Evolutionary conservation across 2,797 vertebrate genomes (phyloP).

Genomic region (Thaleichthys pacificus): DNA sequence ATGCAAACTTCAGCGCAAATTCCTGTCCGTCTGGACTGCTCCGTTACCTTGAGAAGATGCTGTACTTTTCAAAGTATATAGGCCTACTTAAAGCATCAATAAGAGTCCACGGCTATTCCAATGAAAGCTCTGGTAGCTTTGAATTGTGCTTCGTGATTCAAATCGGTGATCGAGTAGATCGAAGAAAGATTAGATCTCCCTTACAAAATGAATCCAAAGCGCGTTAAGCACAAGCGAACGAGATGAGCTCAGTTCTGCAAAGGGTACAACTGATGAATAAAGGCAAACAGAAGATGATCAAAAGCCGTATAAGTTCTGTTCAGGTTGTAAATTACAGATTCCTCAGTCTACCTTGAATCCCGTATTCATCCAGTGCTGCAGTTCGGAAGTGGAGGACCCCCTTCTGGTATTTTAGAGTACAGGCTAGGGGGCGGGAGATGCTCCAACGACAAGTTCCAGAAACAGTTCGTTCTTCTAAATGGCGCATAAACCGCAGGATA

Average conservation of each 20-base stretch:
- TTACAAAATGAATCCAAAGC: background rate
- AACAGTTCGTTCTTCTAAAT: conserved; percentile 40
- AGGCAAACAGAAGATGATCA: background rate
- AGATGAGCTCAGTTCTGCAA: background rate
- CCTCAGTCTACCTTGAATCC: conserved; percentile 50
- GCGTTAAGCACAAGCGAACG: conserved; percentile 1
- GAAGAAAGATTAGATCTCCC: background rate
- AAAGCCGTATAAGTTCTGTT: background rate
- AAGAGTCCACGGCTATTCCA: conserved; percentile 37
- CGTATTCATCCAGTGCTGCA: conserved; percentile 64
- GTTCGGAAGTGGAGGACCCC: conserved; percentile 43
- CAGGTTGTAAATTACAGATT: background rate
- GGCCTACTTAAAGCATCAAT: conserved; percentile 54
- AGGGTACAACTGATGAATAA: background rate
- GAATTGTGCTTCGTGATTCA: background rate
- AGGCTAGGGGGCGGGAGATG: conserved; percentile 68
- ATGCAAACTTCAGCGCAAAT: conserved; percentile 74
- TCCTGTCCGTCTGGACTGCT: conserved; percentile 54
- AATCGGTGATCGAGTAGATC: background rate
- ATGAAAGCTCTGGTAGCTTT: background rate
- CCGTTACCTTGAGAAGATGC: conserved; percentile 24
- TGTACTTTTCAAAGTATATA: conserved; percentile 50
- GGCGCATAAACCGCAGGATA: conserved; percentile 33
- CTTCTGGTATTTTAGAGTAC: conserved; percentile 53
- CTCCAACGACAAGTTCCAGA: conserved; percentile 63